Evolutionary conservation across 1,140 invertebrate genomes (phyloP).

Genomic region (Diabrotica virgifera): DNA sequence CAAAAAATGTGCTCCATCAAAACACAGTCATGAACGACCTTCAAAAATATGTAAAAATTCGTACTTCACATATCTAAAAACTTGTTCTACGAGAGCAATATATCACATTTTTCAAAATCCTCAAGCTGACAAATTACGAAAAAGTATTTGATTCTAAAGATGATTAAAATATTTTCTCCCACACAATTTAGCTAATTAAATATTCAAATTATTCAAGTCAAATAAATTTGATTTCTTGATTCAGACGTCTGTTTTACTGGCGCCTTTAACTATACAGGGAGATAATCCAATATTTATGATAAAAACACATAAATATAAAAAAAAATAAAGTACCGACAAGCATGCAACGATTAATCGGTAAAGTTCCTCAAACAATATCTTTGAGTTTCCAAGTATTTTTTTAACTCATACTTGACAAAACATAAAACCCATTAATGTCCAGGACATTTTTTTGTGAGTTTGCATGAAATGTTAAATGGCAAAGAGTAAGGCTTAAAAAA

Average conservation of each 20-base stretch:
- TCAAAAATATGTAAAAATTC: not conserved
- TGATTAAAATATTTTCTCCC: constrained; percentile 1
- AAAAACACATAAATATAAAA: no score
- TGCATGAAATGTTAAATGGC: no score
- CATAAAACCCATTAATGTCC: no score
- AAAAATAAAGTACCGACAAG: no score
- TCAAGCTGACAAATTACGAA: not conserved
- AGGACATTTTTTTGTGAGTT: no score
- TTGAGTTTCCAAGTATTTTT: no score
- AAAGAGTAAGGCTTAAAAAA: no score
- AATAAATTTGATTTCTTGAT: constrained; percentile 1
- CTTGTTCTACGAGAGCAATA: not conserved
- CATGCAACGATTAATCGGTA: no score
- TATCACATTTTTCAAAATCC: not conserved
- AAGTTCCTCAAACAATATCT: no score
- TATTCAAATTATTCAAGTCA: not conserved
- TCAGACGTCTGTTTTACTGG: not conserved
- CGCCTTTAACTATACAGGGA: not conserved
- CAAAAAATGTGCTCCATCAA: no score
- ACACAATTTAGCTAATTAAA: constrained; percentile 1
- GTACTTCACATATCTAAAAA: not conserved
- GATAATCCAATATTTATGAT: not conserved
- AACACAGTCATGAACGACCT: not conserved
- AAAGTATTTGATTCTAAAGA: not conserved
- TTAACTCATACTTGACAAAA: no score